Percentiles rank a stretch among this genome's conserved stretches.
phyloP scores from a whole-genome alignment of 2,888 invertebrate species.

The Polietes domitor region DNA sequence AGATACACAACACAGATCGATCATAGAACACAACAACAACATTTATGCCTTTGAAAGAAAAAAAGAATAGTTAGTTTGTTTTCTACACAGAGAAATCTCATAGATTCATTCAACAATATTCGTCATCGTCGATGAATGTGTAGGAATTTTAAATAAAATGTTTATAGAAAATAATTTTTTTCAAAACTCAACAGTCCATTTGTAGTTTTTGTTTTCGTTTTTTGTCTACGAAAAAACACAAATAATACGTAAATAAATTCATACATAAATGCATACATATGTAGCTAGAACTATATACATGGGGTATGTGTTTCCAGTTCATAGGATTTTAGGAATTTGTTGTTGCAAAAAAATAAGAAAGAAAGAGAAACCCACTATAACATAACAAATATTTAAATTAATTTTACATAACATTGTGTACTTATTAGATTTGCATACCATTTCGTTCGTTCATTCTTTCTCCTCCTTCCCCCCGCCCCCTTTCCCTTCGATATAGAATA shows the following conservation, averaged over 20 bases:
- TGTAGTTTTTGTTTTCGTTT: no score
- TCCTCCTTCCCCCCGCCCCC: no score
- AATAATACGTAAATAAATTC: background rate
- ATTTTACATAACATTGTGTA: conserved; percentile 6
- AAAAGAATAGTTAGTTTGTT: background rate
- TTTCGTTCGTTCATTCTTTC: background rate
- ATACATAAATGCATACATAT: background rate
- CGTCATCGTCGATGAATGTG: no score
- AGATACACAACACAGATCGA: no score
- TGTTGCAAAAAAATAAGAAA: background rate
- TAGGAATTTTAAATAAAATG: no score
- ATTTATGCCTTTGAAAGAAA: no score
- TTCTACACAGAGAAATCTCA: background rate
- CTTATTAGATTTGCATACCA: background rate
- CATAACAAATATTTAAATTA: background rate
- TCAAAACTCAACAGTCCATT: no score
- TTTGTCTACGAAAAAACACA: background rate
- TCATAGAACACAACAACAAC: no score
- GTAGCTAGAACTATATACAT: background rate
- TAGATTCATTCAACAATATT: no score
- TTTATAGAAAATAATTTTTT: no score
- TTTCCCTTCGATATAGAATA: background rate
- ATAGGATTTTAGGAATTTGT: background rate
- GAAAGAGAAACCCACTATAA: background rate
- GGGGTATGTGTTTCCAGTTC: background rate